Conservation (phyloP, 2,888 invertebrate genomes). For the Harpagoxenus sublaevis region DNA sequence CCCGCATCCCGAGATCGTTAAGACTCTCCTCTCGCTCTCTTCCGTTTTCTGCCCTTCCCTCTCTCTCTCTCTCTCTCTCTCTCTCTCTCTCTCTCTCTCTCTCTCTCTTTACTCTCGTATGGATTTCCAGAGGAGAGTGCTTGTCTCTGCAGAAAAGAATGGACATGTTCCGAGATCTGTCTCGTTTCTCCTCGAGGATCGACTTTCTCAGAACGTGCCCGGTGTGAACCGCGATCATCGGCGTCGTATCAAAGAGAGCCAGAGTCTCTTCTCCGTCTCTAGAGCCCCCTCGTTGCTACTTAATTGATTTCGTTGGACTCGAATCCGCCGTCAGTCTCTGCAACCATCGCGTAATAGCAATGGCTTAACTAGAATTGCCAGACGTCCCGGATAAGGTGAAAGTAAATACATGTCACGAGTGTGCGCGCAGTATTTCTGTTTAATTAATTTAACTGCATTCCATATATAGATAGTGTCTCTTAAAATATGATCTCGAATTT, state of each 20-base stretch:
- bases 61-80: too few relatives aligned
- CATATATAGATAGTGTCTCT: neutral
- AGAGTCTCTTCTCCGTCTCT: neutral
- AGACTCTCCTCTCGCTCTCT: slow-evolving; percentile 55
- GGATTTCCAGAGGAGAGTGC: slow-evolving; percentile 54
- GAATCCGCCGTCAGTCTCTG: neutral
- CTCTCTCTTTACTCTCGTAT: neutral
- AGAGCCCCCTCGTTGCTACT: neutral
- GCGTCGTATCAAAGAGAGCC: slow-evolving; percentile 21
- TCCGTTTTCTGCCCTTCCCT: neutral
- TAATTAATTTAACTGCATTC: slow-evolving; percentile 7
- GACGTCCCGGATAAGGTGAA: neutral
- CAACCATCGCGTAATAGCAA: slow-evolving; percentile 4
- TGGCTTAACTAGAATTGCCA: slow-evolving; percentile 1
- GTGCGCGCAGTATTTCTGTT: neutral
- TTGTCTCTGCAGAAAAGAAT: slow-evolving; percentile 15
- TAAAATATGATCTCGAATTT: neutral
- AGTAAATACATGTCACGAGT: neutral
- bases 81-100: neutral
- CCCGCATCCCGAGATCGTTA: slow-evolving; percentile 80
- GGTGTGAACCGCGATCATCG: slow-evolving; percentile 47
- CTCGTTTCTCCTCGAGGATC: slow-evolving; percentile 28
- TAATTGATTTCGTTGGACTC: slow-evolving; percentile 35
- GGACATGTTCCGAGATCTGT: slow-evolving; percentile 50
- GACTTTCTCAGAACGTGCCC: slow-evolving; percentile 46